Evolutionary conservation across 1,140 invertebrate genomes (phyloP).

Genomic region (Holcopasites calliopsidis): DNA sequence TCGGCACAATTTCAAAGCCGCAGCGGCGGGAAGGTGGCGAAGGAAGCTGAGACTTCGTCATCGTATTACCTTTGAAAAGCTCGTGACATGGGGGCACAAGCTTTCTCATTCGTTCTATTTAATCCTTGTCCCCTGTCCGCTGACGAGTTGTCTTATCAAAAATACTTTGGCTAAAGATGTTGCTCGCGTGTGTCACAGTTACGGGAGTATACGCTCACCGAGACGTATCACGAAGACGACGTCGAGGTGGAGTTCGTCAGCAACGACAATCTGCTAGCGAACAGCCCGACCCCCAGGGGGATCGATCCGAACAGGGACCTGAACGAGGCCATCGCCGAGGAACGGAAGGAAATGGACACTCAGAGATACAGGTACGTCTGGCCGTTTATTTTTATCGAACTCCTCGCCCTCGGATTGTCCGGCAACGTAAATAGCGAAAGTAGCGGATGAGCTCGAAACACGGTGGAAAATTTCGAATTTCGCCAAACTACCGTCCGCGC

Average conservation of each 20-base stretch:
- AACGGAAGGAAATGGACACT: slow-evolving; percentile 84
- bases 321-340: slow-evolving; percentile 88
- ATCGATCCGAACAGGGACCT: slow-evolving; percentile 87
- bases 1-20: slow-evolving; percentile 60
- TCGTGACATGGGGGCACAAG: slow-evolving; percentile 13
- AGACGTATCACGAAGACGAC: slow-evolving; percentile 90
- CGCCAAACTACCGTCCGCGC: too few species aligned
- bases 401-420: neutral
- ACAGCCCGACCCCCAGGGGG: slow-evolving; percentile 82
- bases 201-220: slow-evolving; percentile 91
- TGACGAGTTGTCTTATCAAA: slow-evolving; percentile 15
- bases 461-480: neutral
- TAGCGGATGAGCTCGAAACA: neutral
- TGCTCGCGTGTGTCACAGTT: slow-evolving; percentile 81
- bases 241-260: slow-evolving; percentile 87
- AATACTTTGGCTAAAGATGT: neutral
- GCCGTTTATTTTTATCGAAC: neutral
- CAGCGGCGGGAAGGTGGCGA: neutral
- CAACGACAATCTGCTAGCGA: slow-evolving; percentile 84
- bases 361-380: slow-evolving; percentile 77
- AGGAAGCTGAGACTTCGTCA: slow-evolving; percentile 14
- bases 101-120: slow-evolving; percentile 7
- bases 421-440: neutral
- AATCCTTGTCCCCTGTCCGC: neutral
- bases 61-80: slow-evolving; percentile 26